Conservation (phyloP, 2,888 invertebrate genomes). For the Lithophane ornitopus region DNA sequence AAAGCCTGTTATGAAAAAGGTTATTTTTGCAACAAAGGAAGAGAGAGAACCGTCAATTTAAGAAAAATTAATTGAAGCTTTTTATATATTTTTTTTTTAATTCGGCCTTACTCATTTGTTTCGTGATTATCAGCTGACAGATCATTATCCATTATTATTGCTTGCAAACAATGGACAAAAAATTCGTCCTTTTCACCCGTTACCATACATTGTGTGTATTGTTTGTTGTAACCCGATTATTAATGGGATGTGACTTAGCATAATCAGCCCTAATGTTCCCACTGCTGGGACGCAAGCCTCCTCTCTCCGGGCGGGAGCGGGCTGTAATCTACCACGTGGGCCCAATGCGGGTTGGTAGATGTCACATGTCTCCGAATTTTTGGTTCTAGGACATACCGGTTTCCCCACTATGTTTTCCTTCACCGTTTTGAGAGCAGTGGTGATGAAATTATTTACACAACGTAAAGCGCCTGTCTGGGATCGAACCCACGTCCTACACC, state of each 20-base stretch:
- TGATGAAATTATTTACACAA: too few relatives aligned
- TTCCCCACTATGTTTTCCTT: too few relatives aligned
- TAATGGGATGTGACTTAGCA: neutral
- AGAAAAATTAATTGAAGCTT: neutral
- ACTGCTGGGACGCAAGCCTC: too few relatives aligned
- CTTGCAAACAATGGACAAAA: neutral
- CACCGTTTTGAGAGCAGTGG: too few relatives aligned
- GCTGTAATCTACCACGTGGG: too few relatives aligned
- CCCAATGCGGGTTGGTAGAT: too few relatives aligned
- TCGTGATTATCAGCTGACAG: neutral
- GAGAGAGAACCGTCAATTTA: neutral
- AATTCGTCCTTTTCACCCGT: neutral
- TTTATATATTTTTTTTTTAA: neutral
- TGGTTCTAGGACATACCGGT: too few relatives aligned
- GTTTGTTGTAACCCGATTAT: neutral
- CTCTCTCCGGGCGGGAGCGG: too few relatives aligned
- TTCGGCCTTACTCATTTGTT: conserved; percentile 1
- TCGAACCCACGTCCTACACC: too few relatives aligned
- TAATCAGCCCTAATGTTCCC: too few relatives aligned
- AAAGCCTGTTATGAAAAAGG: neutral
- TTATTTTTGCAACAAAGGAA: neutral
- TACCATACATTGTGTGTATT: neutral
- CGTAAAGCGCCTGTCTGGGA: too few relatives aligned
- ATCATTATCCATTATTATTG: neutral
- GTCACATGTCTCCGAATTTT: too few relatives aligned